phyloP scores from a whole-genome alignment of 2,113 vertebrate species.

The Neogobius melanostomus region DNA sequence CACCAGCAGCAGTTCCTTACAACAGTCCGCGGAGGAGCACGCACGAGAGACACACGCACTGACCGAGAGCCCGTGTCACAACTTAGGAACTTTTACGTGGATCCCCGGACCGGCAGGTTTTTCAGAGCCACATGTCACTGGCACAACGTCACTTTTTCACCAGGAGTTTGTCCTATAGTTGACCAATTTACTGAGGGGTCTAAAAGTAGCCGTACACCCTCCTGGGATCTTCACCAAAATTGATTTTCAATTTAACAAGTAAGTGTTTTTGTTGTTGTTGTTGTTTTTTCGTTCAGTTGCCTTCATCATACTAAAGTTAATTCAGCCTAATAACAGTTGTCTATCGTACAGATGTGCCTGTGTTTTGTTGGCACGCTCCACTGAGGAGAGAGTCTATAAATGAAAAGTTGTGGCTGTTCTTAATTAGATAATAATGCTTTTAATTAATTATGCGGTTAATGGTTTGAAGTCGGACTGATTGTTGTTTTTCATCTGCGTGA shows the following conservation, averaged over 20 bases:
- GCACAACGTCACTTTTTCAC: conserved; percentile 53
- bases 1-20: conserved; percentile 26
- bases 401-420: background rate
- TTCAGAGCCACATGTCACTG: conserved; percentile 38
- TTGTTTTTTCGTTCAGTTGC: too few relatives aligned
- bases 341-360: background rate
- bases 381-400: conserved; percentile 6
- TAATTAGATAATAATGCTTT: conserved; percentile 9
- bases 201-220: conserved; percentile 29
- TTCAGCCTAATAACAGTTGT: background rate
- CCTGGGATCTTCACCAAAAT: conserved; percentile 17
- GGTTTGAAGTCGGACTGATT: background rate
- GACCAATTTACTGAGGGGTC: conserved; percentile 7
- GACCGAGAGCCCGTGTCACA: conserved; percentile 50
- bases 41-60: background rate
- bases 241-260: conserved; percentile 38
- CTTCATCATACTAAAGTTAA: background rate
- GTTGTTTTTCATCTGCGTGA: background rate
- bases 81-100: conserved; percentile 57
- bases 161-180: conserved; percentile 25
- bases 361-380: background rate
- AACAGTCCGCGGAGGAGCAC: conserved; percentile 5
- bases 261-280: conserved; percentile 17
- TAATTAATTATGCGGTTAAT: conserved; percentile 3
- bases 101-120: conserved; percentile 41